Evolutionary conservation across 64 coral and sea anemone species (phyloP), one percentile per base, ranked within the genome.

Genomic region (Montipora cactus): DNA sequence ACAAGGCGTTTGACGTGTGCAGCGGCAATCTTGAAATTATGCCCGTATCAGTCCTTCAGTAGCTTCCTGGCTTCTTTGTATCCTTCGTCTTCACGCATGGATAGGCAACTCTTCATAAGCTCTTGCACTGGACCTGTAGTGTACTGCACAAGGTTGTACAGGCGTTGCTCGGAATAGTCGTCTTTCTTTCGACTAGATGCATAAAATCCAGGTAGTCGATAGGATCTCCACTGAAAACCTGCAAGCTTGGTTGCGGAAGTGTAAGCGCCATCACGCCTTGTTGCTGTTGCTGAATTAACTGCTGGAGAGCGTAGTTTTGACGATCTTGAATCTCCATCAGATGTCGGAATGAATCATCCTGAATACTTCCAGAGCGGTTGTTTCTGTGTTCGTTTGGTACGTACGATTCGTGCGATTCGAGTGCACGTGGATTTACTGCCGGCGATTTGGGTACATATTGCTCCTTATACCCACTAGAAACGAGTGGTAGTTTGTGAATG

Each of bases 71-170:
- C 90, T 84, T 82, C 66, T 19, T 25, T 6, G 61, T 95, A 92
- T 13, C 94, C 94, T 55, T 89, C 46, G 50, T 89, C 49, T 75
- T 84, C 76, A 13, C 69, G 23, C 89, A 95, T 92, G 0, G 90
- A 59, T 18, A 89, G 69, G 66, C 84, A 95, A 47, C 90, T 95
- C 28, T 68, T 81, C 78, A 92, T 92, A 19, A 92, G 71, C 49
- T 89, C 94, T 75, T 92, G 77, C 49, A 76, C 83, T 79, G 87
- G 73, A 66, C 78, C 89, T 67, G 13, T 74, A 16, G 90, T 95
- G 51, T 92, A 82, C 79, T 96, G 94, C 59, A 91, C 75, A n/a
- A 92, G 64, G 47, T 94, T 90, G 73, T 89, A 94, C 53, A 94
- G 52, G 19, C 93, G 84, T 87, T 44, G 23, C 93, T 89, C 67